phyloP scores from a whole-genome alignment of 1,140 invertebrate genomes.

The Cydia amplana region DNA sequence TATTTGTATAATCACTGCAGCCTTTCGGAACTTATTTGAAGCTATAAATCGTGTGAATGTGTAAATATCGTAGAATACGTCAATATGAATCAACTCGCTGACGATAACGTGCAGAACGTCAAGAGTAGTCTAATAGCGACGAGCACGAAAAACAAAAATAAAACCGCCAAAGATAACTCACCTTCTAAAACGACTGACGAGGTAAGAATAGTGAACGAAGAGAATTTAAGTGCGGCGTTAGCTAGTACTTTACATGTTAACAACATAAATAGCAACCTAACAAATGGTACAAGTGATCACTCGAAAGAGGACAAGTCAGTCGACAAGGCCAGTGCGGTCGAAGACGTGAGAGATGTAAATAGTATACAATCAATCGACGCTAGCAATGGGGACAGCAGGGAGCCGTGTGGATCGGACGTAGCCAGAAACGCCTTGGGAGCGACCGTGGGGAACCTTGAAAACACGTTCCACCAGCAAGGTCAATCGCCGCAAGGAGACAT shows the following conservation, averaged over 20 bases:
- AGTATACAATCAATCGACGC: slow-evolving; percentile 70
- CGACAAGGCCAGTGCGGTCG: slow-evolving; percentile 50
- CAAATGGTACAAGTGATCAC: slow-evolving; percentile 73
- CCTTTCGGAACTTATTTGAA: slow-evolving; percentile 61
- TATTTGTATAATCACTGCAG: slow-evolving; percentile 65
- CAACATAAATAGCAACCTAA: slow-evolving; percentile 70
- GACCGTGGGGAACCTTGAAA: slow-evolving; percentile 45
- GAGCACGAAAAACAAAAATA: slow-evolving; percentile 72
- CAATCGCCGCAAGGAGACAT: slow-evolving; percentile 56
- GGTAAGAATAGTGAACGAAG: slow-evolving; percentile 62
- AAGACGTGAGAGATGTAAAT: slow-evolving; percentile 65
- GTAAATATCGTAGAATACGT: slow-evolving; percentile 68
- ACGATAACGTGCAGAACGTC: slow-evolving; percentile 66
- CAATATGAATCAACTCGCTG: slow-evolving; percentile 71
- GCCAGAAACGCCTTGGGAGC: slow-evolving; percentile 41
- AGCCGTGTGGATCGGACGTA: slow-evolving; percentile 32
- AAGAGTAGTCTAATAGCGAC: slow-evolving; percentile 67
- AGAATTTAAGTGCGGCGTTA: slow-evolving; percentile 66
- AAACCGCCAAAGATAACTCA: slow-evolving; percentile 71
- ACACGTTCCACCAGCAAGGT: slow-evolving; percentile 39
- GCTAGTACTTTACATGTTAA: slow-evolving; percentile 71
- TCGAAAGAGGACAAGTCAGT: slow-evolving; percentile 52
- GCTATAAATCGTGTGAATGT: slow-evolving; percentile 68
- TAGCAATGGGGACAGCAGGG: slow-evolving; percentile 42
- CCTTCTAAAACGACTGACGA: slow-evolving; percentile 63